Evolutionary conservation across 2,888 invertebrate species (phyloP), one percentile per base, ranked within the genome.

Genomic region (Helleia helle): DNA sequence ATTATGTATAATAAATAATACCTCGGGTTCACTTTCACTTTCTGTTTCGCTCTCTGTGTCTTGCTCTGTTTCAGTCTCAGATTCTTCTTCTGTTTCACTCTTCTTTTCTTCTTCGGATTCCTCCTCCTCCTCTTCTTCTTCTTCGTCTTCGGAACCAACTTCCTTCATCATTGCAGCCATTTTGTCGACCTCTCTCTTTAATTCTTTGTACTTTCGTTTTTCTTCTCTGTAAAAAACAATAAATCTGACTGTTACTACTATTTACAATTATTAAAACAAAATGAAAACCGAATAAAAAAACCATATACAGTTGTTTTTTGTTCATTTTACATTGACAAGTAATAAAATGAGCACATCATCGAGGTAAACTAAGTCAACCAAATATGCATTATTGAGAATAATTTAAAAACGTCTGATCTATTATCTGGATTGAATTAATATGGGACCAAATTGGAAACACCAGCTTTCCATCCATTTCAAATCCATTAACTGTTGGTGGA

Each of bases 101-200:
- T 73, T 87, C 65, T 83, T 89, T 34, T 90, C 87, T 17, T 87
- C 88, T 22, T 89, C 89, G 28, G 87, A 87, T 11, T 87, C 87
- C 51, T 87, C 74, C 47, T 80, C 70, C 51, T 85, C 69, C 58
- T 90, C 89, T n/a, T 89, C 88, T 6, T 91, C 90, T 2, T 89
- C 90, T 3, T 89, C 89, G 0, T 90, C 90, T 1, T 91, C 92
- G 4, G 90, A 91, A 1, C 90, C 91, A 1, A 88, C 89, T 56
- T 93, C 93, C 55, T 92, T 94, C 91, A 95, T 91, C 60, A 94
- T 87, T 9, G 91, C 91, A 0, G 94, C 94, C 94, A 95, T 95
- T 76, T 95, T 95, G 61, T 94, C 93, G 6, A 94, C 94, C 77
- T 95, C 95, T 51, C 93, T 93, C 66, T 95, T 93, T 28, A 95